Percentiles rank a stretch among this genome's conserved stretches.
Evolutionary conservation across 2,888 invertebrate species (phyloP).

Genomic region (Gastrophysa polygoni): DNA sequence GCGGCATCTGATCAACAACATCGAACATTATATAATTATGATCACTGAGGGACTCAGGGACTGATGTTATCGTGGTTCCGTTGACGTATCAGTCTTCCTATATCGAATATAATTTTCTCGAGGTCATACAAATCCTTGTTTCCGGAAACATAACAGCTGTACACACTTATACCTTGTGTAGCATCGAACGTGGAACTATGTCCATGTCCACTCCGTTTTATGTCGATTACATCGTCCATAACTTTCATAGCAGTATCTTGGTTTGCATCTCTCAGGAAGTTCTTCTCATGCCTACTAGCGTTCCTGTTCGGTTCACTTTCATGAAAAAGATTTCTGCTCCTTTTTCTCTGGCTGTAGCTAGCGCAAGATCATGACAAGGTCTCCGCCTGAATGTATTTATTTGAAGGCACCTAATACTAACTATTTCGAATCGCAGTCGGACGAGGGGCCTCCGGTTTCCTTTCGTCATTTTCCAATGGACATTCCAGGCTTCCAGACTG

Average conservation of each 20-base stretch:
- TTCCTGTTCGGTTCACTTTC: conserved; percentile 22
- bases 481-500: conserved; percentile 8
- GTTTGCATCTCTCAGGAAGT: conserved; percentile 22
- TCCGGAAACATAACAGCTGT: conserved; percentile 19
- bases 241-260: conserved; percentile 28
- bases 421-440: too few species aligned
- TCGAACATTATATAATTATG: conserved; percentile 17
- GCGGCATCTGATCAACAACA: background rate
- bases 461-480: background rate
- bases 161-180: conserved; percentile 11
- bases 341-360: conserved; percentile 12
- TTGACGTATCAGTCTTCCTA: conserved; percentile 8
- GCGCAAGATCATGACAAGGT: conserved; percentile 8
- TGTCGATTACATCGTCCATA: conserved; percentile 7
- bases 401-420: conserved; percentile 8
- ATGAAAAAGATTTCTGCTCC: conserved; percentile 12
- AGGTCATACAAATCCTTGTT: conserved; percentile 22
- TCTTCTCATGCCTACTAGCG: conserved; percentile 14
- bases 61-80: conserved; percentile 3
- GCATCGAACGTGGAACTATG: conserved; percentile 20
- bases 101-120: conserved; percentile 11
- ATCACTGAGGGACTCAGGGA: conserved; percentile 23
- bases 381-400: conserved; percentile 17
- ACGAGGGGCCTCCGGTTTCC: background rate
- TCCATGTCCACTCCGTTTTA: conserved; percentile 19